Evolutionary conservation across 2,797 vertebrate genomes (phyloP), one percentile per base, ranked within the genome.

Genomic region (Notolabrus celidotus): DNA sequence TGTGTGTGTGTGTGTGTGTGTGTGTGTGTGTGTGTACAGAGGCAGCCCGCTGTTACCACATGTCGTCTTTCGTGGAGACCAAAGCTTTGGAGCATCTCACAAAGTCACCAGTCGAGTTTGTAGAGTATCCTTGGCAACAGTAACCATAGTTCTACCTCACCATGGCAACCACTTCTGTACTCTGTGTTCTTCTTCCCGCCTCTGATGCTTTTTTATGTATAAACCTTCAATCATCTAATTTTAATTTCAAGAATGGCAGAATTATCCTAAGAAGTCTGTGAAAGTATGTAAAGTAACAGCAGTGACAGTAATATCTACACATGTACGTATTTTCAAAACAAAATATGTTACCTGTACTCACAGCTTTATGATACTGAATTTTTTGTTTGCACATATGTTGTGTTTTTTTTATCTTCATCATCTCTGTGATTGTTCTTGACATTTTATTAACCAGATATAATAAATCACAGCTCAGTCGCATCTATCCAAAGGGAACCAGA

Each of bases 61-160:
- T 99, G 98, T 99, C 98, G 60, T 99, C 98, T 58, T 99, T 98
- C 55, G 97, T 99, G 94, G 98, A 99, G 95, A 99, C 98, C 80
- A 99, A 99, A 94, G 98, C 97, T 41, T 93, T 99, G 47, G 97
- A 99, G 89, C 98, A 97, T 36, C 96, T 99, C 74, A 99, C 97
- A 0, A 99, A 99, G 92, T 96, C 96, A 79, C 98, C 98, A 0
- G 98, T 99, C 92, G 98, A 99, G 93, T 99, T 99, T 88, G 97
- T 99, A 8, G 98, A 99, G 98, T 96, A 99, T 99, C 98, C 96
- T 97, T 97, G 79, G 62, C 84, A 82, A 89, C 82, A 5, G 68
- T 79, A 77, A 25, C 80, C 47, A 9, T 50, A 61, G 86, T 59
- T 41, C 68, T 74, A 16, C 23, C 36, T 25, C 52, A 17, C 65